These are phyloP conservation scores for Deilephila porcellus DNA, from an alignment of 2,888 invertebrate genomes.

Conservation along the genomic window DNA sequence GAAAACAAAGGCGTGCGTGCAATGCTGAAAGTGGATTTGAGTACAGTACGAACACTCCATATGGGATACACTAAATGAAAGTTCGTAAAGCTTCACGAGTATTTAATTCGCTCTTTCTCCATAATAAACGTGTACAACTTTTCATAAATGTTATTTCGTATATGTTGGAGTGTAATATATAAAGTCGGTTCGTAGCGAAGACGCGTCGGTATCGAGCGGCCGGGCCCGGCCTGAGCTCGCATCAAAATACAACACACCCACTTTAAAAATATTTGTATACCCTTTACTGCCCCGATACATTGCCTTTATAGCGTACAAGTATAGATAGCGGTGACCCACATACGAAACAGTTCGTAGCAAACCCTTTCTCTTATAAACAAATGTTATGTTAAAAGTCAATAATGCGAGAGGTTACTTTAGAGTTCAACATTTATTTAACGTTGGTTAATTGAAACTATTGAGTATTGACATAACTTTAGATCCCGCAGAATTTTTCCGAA, in stretches of 20 bases:
- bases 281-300: slow-evolving; percentile 38
- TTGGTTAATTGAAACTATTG: neutral
- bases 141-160: neutral
- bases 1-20: slow-evolving; percentile 22
- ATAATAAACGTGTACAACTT: too few relatives aligned
- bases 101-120: too few relatives aligned
- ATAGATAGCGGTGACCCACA: slow-evolving; percentile 8
- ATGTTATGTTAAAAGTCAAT: neutral
- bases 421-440: neutral
- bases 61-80: too few relatives aligned
- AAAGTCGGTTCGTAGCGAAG: slow-evolving; percentile 33
- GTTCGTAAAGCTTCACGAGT: too few relatives aligned
- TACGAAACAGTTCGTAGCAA: neutral
- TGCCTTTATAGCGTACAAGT: slow-evolving; percentile 9
- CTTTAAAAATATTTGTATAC: slow-evolving; percentile 57
- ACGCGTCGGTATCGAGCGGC: slow-evolving; percentile 50
- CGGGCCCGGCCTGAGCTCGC: slow-evolving; percentile 41
- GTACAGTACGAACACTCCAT: too few relatives aligned
- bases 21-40: neutral
- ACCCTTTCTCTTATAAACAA: neutral
- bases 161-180: slow-evolving; percentile 36
- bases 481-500: too few relatives aligned
- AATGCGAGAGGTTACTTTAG: neutral
- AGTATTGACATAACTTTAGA: too few relatives aligned
- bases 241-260: slow-evolving; percentile 54